Conservation (phyloP, 2,797 vertebrate species). For the Remorina albescens region DNA sequence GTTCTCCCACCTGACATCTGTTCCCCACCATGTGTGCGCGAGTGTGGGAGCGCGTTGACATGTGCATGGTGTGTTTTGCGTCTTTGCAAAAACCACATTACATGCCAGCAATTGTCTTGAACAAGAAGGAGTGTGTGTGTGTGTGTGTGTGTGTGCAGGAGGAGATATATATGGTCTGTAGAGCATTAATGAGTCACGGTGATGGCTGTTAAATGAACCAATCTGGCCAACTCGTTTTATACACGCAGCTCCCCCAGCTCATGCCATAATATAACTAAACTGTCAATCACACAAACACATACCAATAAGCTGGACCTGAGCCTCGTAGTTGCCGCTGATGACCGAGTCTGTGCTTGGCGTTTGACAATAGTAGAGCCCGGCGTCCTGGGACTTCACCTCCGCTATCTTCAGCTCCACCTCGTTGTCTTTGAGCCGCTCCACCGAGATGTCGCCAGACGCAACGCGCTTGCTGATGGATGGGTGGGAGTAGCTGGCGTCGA, state of each 20-base stretch:
- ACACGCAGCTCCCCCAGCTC: not conserved
- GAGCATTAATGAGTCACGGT: conserved; percentile 53
- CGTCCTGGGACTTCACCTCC: conserved; percentile 84
- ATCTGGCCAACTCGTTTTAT: not conserved
- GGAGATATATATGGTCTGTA: conserved; percentile 41
- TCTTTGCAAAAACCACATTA: conserved; percentile 28
- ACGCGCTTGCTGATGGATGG: conserved; percentile 83
- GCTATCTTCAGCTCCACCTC: conserved; percentile 90
- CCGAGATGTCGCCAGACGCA: conserved; percentile 81
- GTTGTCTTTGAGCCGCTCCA: conserved; percentile 84
- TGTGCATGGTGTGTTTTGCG: conserved; percentile 7
- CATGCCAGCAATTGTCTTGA: conserved; percentile 48
- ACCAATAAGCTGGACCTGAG: conserved; percentile 91
- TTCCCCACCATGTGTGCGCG: conserved; percentile 29
- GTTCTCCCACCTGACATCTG: conserved; percentile 73
- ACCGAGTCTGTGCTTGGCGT: conserved; percentile 94
- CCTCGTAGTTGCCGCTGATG: conserved; percentile 91
- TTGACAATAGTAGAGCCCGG: conserved; percentile 89
- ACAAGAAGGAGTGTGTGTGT: conserved; percentile 22
- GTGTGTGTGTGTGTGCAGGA: conserved; percentile 17
- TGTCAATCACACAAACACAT: not conserved
- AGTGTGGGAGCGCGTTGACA: conserved; percentile 11
- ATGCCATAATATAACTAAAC: not conserved
- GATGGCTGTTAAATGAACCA: conserved; percentile 44
- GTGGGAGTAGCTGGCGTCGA: conserved; percentile 88